phyloP scores from a whole-genome alignment of 2,888 invertebrate genomes.

The Eilema depressum region DNA sequence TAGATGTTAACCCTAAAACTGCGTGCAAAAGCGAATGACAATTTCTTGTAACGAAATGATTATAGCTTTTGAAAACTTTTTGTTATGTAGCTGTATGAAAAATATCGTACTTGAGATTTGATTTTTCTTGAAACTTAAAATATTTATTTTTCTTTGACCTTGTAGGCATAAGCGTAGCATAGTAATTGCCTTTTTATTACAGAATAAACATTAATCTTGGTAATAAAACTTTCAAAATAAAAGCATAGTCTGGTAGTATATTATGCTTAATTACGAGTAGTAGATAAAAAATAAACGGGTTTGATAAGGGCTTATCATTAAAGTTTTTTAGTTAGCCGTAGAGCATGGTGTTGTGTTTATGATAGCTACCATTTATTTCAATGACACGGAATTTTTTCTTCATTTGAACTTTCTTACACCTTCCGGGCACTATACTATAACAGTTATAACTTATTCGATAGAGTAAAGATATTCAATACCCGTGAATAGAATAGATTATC shows the following conservation, averaged over 20 bases:
- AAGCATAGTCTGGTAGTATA: background rate
- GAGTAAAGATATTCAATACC: too few relatives aligned
- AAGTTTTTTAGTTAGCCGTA: background rate
- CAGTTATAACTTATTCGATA: too few relatives aligned
- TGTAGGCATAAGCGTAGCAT: background rate
- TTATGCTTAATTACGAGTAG: background rate
- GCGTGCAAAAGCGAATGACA: background rate
- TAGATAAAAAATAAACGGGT: background rate
- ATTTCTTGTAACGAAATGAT: background rate
- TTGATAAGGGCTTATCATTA: background rate
- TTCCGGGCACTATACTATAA: too few relatives aligned
- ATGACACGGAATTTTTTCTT: too few relatives aligned
- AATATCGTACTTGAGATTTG: background rate
- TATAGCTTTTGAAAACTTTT: background rate
- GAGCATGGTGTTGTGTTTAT: background rate
- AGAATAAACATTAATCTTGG: conserved; percentile 2
- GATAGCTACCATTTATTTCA: background rate
- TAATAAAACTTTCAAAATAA: conserved; percentile 1
- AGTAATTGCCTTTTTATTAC: conserved; percentile 2
- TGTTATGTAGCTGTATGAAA: background rate
- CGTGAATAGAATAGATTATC: too few relatives aligned
- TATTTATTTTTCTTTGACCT: background rate
- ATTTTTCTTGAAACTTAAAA: background rate
- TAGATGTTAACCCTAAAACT: background rate
- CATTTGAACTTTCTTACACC: too few relatives aligned